Evolutionary conservation across 2,113 vertebrate species (phyloP).

Genomic region (Aphelocoma coerulescens): DNA sequence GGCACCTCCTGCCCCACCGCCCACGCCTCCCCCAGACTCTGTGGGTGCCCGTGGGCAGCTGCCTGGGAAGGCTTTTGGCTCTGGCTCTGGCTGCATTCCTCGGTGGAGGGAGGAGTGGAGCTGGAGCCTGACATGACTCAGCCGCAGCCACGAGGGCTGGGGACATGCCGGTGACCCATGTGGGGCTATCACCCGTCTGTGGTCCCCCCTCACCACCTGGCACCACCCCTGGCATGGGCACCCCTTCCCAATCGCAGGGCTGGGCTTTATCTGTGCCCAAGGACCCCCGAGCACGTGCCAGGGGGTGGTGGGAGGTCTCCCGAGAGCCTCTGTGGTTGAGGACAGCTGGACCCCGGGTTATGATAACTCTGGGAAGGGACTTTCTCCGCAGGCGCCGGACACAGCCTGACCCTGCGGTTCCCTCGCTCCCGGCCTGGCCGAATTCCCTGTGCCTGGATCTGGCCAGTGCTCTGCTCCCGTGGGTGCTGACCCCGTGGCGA

Average conservation of each 20-base stretch:
- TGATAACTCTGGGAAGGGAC: background rate
- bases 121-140: background rate
- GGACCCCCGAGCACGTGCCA: rapidly evolving
- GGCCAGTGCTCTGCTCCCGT: rapidly evolving
- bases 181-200: background rate
- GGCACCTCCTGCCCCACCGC: background rate
- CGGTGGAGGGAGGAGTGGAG: background rate
- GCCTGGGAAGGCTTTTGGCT: background rate
- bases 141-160: background rate
- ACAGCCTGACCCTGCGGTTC: slow-evolving; percentile 6
- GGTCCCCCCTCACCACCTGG: background rate
- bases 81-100: background rate
- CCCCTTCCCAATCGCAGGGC: background rate
- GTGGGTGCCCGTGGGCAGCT: background rate
- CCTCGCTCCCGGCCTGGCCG: background rate
- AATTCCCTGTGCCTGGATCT: background rate
- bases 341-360: rapidly evolving
- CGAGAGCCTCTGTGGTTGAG: background rate
- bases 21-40: rapidly evolving
- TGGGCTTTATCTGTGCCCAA: background rate
- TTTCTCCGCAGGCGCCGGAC: background rate
- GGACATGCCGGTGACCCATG: background rate
- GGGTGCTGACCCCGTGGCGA: background rate
- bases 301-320: background rate
- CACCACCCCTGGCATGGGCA: rapidly evolving